Evolutionary conservation across 2,888 invertebrate genomes (phyloP).

Genomic region (Schrankia costaestrigalis): DNA sequence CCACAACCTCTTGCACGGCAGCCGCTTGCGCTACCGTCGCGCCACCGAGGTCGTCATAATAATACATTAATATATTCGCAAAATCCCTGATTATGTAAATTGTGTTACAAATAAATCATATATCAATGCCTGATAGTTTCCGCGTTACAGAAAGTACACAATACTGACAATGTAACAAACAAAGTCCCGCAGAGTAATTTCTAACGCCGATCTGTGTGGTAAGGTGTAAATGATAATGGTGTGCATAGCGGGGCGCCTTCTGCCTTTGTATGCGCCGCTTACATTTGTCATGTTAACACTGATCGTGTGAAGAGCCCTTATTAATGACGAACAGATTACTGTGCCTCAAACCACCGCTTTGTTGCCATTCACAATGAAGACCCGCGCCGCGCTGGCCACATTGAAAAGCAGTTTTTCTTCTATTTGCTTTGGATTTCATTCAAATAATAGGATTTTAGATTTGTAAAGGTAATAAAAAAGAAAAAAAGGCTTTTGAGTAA

Average conservation of each 20-base stretch:
- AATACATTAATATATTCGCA: no score
- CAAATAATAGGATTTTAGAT: slow-evolving; percentile 52
- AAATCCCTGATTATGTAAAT: no score
- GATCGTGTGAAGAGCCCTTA: slow-evolving; percentile 74
- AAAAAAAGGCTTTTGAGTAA: slow-evolving; percentile 29
- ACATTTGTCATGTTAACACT: slow-evolving; percentile 79
- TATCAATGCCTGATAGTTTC: slow-evolving; percentile 1
- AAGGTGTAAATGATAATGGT: slow-evolving; percentile 50
- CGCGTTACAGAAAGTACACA: slow-evolving; percentile 7
- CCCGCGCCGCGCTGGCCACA: slow-evolving; percentile 43
- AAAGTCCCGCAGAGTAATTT: slow-evolving; percentile 18
- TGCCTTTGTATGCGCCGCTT: slow-evolving; percentile 51
- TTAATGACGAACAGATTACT: slow-evolving; percentile 74
- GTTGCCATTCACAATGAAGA: slow-evolving; percentile 48
- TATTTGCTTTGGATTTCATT: slow-evolving; percentile 52
- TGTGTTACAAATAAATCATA: no score
- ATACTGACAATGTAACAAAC: slow-evolving; percentile 14
- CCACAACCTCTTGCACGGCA: no score
- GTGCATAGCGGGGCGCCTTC: slow-evolving; percentile 49
- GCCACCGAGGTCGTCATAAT: no score
- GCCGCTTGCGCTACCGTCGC: no score
- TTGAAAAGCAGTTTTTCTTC: slow-evolving; percentile 49
- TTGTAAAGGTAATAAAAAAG: slow-evolving; percentile 34
- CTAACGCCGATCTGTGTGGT: slow-evolving; percentile 38
- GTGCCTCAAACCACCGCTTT: slow-evolving; percentile 50